Evolutionary conservation across 2,113 vertebrate genomes (phyloP).

Genomic region (Xiphorhynchus elegans): DNA sequence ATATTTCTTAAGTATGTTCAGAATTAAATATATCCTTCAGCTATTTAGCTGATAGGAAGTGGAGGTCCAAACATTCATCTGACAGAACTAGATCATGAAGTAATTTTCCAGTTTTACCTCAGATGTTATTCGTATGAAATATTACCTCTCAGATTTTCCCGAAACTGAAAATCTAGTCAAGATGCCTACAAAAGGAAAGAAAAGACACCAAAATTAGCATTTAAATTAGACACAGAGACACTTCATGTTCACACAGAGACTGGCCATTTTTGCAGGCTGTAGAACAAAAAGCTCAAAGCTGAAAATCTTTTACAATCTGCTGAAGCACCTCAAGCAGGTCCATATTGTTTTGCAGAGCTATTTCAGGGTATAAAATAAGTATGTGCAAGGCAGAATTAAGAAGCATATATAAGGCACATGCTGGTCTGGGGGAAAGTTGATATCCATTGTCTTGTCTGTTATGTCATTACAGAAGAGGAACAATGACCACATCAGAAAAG

Average conservation of each 20-base stretch:
- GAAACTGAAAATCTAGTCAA: neutral
- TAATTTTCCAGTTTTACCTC: neutral
- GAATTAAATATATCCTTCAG: constrained; percentile 13
- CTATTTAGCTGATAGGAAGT: neutral
- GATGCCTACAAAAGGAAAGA: neutral
- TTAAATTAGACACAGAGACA: neutral
- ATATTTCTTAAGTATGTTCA: neutral
- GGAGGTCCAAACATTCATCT: neutral
- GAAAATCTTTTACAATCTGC: neutral
- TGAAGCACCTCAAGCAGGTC: neutral
- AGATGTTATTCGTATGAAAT: neutral
- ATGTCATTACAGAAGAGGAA: neutral
- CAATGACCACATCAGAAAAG: neutral
- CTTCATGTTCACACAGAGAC: neutral
- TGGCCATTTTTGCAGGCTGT: neutral
- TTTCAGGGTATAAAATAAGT: neutral
- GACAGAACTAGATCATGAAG: neutral
- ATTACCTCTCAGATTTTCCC: neutral
- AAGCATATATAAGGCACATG: neutral
- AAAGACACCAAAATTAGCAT: neutral
- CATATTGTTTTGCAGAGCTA: neutral
- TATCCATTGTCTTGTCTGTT: neutral
- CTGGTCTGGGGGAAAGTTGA: neutral
- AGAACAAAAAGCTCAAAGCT: neutral
- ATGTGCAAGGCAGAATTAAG: neutral